Base-by-base conservation (phyloP, 2,113 vertebrate genomes). In the Silurus glanis region DNA sequence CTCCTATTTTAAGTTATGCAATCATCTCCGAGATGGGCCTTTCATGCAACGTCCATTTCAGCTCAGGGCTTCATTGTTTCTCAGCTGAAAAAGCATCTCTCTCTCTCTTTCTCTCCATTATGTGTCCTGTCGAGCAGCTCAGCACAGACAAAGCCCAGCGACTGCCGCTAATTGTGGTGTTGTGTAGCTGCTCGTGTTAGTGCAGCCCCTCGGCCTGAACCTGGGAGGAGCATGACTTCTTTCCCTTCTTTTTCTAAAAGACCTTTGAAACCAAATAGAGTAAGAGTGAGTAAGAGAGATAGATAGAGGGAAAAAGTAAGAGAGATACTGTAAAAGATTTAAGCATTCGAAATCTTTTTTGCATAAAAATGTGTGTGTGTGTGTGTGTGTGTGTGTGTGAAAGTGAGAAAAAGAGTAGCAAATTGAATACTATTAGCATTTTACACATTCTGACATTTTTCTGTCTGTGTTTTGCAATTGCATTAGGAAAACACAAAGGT, bases 121-220 rank as follows among this genome's bases (percentile, higher is more conserved):
- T 89, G 89, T 83, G 86, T 53, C 89, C 89, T 84, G 86, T 86
- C 84, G 80, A 87, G 76, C 85, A 89, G 87, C 87, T 85, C 84
- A 83, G 80, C 78, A 59, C 85, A 90, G 85, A 90, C 89, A 90
- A 90, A 90, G 89, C 89, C 76, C 59, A 86, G 87, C 80, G 88
- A 85, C 88, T 87, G 88, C 89, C 51, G 79, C 89, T 90, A 90
- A 90, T 90, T 90, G 89, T 90, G 87, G 89, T 87, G 85, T 90
- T 90, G 89, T 90, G 89, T 90, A 86, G 89, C 85, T 88, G 87
- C 87, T 83, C 87, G 69, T 88, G 89, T 88, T 87, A 78, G 83
- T 80, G 82, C 87, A 85, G 85, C 85, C 85, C 83, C 83, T 88
- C 84, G 61, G 80, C 84, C 86, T 89, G 81, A 83, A 82, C 83